These are phyloP conservation scores for Orchestes rusci DNA, from an alignment of 2,888 invertebrate species.

Conservation along the genomic window DNA sequence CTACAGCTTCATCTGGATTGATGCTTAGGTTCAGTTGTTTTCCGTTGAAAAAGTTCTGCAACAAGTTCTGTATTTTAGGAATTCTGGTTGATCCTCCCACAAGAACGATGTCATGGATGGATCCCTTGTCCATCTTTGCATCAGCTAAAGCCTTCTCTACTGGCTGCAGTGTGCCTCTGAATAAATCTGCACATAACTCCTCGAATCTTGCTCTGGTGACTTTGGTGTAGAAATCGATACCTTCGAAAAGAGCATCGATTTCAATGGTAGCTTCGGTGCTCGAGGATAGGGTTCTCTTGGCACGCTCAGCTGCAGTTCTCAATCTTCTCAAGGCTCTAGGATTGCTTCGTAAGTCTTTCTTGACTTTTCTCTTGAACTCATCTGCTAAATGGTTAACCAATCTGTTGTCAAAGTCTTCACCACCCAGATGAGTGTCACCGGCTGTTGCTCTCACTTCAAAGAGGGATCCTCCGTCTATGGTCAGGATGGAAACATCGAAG, in stretches of 20 bases:
- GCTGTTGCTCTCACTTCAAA: conserved; percentile 79
- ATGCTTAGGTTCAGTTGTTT: conserved; percentile 39
- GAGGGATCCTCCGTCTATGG: conserved; percentile 48
- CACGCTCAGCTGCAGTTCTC: conserved; percentile 35
- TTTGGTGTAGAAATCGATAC: conserved; percentile 65
- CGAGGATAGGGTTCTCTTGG: conserved; percentile 68
- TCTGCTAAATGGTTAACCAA: conserved; percentile 52
- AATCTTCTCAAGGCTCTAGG: conserved; percentile 20
- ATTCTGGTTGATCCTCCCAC: conserved; percentile 81
- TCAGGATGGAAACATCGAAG: conserved; percentile 61
- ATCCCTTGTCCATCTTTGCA: conserved; percentile 69
- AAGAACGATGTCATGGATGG: conserved; percentile 72
- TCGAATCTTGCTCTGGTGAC: conserved; percentile 73
- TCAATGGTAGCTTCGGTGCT: conserved; percentile 69
- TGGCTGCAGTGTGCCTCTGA: conserved; percentile 59
- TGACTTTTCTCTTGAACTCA: conserved; percentile 65
- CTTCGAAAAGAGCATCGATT: conserved; percentile 70
- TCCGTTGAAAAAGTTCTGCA: conserved; percentile 69
- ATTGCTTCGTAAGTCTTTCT: conserved; percentile 52
- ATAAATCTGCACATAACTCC: conserved; percentile 64
- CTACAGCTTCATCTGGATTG: conserved; percentile 42
- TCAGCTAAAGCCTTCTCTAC: conserved; percentile 69
- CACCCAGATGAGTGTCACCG: conserved; percentile 9
- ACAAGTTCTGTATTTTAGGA: conserved; percentile 67
- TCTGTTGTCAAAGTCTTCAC: conserved; percentile 57